Conservation (phyloP, 1,140 invertebrate species). For the Forficula auricularia region DNA sequence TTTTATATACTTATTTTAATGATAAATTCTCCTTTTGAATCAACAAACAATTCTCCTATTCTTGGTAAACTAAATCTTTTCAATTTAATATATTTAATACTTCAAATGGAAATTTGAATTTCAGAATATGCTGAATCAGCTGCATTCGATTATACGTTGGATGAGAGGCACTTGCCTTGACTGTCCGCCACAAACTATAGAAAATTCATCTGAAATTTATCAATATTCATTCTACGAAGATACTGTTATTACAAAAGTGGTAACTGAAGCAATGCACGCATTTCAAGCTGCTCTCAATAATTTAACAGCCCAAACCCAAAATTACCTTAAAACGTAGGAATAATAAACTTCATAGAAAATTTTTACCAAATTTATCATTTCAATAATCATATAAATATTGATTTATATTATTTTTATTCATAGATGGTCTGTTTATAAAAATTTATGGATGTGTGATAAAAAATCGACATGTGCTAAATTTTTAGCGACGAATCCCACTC, state of each 20-base stretch:
- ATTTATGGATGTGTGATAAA: conserved; percentile 70
- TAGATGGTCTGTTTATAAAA: conserved; percentile 58
- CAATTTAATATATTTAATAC: too few species aligned
- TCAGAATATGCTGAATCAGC: too few species aligned
- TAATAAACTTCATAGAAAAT: too few species aligned
- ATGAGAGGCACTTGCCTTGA: conserved; percentile 62
- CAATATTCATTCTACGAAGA: conserved; percentile 59
- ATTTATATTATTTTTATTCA: conserved; percentile 13
- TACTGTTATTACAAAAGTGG: conserved; percentile 40
- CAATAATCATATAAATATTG: too few species aligned
- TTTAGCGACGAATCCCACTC: conserved; percentile 44
- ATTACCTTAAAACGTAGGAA: conserved; percentile 46
- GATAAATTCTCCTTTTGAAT: too few species aligned
- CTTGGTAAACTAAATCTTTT: too few species aligned
- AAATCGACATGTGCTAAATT: conserved; percentile 53
- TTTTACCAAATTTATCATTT: not conserved
- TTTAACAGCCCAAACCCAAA: conserved; percentile 37
- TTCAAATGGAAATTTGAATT: too few species aligned
- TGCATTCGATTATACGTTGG: conserved; percentile 51
- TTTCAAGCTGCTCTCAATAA: conserved; percentile 45
- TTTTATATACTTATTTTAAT: too few species aligned
- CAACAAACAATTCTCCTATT: too few species aligned
- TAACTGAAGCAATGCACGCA: conserved; percentile 45
- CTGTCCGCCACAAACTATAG: conserved; percentile 38
- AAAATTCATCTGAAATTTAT: conserved; percentile 34